Evolutionary conservation across 2,113 vertebrate species (phyloP).

Genomic region (Dascyllus trimaculatus): DNA sequence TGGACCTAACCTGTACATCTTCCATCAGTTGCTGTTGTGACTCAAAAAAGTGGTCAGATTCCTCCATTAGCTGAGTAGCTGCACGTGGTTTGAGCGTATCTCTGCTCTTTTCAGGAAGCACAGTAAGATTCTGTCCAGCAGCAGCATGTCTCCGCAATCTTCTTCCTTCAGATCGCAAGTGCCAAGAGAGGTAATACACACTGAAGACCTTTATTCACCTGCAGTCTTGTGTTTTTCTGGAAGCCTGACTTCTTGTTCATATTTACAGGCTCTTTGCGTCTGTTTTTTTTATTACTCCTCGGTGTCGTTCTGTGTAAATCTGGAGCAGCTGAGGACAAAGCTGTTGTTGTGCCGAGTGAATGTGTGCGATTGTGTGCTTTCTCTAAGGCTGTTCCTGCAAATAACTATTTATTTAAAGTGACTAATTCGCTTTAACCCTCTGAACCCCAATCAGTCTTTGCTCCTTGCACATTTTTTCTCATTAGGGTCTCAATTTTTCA

Average conservation of each 20-base stretch:
- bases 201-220: neutral
- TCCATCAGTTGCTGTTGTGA: neutral
- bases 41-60: neutral
- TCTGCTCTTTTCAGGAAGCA: conserved; percentile 88
- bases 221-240: neutral
- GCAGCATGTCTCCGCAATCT: conserved; percentile 84
- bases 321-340: conserved; percentile 30
- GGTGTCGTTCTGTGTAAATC: conserved; percentile 7
- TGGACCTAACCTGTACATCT: neutral
- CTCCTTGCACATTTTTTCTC: too few relatives aligned
- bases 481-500: too few relatives aligned
- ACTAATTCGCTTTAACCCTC: too few relatives aligned
- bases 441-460: too few relatives aligned
- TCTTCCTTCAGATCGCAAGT: conserved; percentile 88
- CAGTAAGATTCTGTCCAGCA: conserved; percentile 93
- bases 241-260: neutral
- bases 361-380: conserved; percentile 1
- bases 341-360: conserved; percentile 19
- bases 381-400: neutral
- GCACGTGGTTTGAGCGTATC: conserved; percentile 17
- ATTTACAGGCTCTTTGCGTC: neutral
- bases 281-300: neutral
- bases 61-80: neutral
- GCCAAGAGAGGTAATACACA: conserved; percentile 90
- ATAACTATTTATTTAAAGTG: too few relatives aligned